A percentile compares a stretch with the other conserved stretches of the same genome.
These are phyloP conservation scores for Macropodus opercularis DNA, from an alignment of 2,797 vertebrate species.

Conservation along the genomic window DNA sequence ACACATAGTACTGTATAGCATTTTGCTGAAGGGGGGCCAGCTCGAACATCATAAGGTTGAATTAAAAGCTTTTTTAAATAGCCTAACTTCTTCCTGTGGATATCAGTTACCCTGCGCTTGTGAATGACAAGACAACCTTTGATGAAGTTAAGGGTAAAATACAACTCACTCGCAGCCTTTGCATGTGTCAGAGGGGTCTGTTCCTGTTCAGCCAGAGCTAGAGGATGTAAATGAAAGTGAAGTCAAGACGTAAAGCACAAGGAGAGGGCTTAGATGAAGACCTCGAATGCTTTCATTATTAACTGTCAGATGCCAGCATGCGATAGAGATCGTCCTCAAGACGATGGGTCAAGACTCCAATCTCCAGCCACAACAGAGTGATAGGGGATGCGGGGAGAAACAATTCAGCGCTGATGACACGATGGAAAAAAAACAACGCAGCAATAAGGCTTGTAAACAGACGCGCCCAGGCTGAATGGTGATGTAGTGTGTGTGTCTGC, in stretches of 20 bases:
- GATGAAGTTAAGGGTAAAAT: no score
- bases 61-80: neutral
- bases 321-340: conserved; percentile 66
- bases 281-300: conserved; percentile 74
- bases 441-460: conserved; percentile 34
- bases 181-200: no score
- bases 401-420: conserved; percentile 60
- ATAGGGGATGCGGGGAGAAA: conserved; percentile 48
- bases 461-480: conserved; percentile 25
- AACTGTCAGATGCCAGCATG: conserved; percentile 69
- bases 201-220: neutral
- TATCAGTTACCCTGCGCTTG: neutral
- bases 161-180: conserved; percentile 21
- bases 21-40: neutral
- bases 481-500: conserved; percentile 7
- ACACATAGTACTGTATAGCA: no score
- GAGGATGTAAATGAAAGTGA: conserved; percentile 23
- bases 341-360: conserved; percentile 78
- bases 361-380: conserved; percentile 56
- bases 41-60: neutral
- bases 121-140: no score
- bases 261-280: conserved; percentile 59
- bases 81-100: neutral
- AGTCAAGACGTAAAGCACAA: neutral
- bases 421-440: conserved; percentile 32